Evolutionary conservation across 2,797 vertebrate species (phyloP).

Genomic region (Ctenosaura bakeri): DNA sequence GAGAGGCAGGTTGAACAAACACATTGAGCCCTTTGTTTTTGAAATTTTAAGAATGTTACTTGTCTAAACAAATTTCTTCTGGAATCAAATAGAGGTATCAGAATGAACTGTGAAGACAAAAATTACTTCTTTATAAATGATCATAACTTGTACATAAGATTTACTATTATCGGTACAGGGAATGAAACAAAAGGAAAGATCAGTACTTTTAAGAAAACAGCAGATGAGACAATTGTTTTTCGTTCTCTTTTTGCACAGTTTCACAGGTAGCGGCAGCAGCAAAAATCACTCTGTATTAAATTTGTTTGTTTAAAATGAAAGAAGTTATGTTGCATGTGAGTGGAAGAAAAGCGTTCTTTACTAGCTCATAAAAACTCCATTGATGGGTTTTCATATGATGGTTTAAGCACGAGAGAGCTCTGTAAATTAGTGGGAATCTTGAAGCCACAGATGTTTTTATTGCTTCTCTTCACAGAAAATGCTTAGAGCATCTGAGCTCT

Average conservation of each 20-base stretch:
- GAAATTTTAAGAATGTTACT: neutral
- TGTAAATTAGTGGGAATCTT: slow-evolving; percentile 25
- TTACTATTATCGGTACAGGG: neutral
- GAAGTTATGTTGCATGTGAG: accelerated
- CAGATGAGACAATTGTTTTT: neutral
- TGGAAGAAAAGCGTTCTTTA: neutral
- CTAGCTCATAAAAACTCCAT: neutral
- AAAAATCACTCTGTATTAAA: slow-evolving; percentile 7
- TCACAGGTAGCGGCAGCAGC: slow-evolving; percentile 8
- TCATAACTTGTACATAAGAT: neutral
- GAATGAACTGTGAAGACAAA: neutral
- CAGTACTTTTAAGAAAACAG: neutral
- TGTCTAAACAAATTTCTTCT: neutral
- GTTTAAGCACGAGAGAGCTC: neutral
- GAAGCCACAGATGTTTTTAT: slow-evolving; percentile 25
- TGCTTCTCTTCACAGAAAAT: neutral
- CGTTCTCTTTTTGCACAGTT: neutral
- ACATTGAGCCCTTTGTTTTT: neutral
- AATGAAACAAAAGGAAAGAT: neutral
- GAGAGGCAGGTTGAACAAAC: too few species aligned
- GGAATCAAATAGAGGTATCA: neutral
- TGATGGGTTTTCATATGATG: neutral
- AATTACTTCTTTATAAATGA: neutral
- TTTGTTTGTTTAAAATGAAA: slow-evolving; percentile 14
- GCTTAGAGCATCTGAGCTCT: slow-evolving; percentile 1